phyloP scores from a whole-genome alignment of 2,113 vertebrate genomes.

The Catharus bicknelli region DNA sequence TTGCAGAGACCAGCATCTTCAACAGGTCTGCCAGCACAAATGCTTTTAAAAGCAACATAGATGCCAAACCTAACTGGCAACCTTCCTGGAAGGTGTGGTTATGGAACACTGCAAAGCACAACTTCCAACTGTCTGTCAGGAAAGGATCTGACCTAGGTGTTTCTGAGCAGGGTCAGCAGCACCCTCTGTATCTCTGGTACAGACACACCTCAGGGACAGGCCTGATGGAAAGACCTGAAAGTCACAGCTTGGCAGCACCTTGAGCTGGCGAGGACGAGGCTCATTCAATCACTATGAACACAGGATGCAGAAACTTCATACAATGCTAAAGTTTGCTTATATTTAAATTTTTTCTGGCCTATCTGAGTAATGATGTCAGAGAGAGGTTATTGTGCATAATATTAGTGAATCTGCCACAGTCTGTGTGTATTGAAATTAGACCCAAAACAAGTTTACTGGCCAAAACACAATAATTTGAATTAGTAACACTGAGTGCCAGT shows the following conservation, averaged over 20 bases:
- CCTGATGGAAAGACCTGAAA: background rate
- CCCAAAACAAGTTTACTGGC: background rate
- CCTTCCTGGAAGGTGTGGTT: background rate
- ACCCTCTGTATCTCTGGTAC: background rate
- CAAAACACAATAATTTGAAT: background rate
- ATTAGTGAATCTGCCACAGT: background rate
- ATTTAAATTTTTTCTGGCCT: background rate
- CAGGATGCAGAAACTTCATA: background rate
- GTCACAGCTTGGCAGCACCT: background rate
- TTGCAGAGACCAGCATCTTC: background rate
- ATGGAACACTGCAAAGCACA: background rate
- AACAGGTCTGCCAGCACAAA: background rate
- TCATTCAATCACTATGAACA: background rate
- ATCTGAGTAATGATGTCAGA: background rate
- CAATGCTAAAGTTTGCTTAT: background rate
- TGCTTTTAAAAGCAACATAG: background rate
- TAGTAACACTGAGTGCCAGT: background rate
- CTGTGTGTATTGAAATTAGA: background rate
- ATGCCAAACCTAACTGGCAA: background rate
- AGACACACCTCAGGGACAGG: background rate
- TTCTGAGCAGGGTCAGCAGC: background rate
- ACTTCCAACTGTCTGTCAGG: background rate
- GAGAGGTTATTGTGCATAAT: background rate
- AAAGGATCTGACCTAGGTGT: background rate
- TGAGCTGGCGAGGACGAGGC: background rate